Percentiles rank a stretch among this genome's conserved stretches.
Evolutionary conservation across 2,113 vertebrate genomes (phyloP).

Genomic region (Cyprinodon brontotheroides): DNA sequence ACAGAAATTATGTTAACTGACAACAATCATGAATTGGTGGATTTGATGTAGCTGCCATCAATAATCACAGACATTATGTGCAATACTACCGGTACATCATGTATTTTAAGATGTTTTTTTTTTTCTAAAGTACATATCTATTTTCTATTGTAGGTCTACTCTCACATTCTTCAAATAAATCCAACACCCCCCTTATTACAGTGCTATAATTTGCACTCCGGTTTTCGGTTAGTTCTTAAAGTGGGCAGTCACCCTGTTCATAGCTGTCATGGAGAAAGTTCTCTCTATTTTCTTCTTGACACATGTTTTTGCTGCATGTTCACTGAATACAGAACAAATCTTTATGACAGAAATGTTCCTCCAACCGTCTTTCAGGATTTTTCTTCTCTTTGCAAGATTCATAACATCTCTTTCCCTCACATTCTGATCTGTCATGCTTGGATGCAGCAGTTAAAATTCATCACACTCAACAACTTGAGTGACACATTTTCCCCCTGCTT

Average conservation of each 20-base stretch:
- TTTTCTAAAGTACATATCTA: background rate
- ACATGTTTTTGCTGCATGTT: background rate
- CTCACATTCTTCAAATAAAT: background rate
- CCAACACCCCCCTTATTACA: no score
- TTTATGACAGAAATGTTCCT: slow-evolving; percentile 9
- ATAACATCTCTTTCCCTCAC: slow-evolving; percentile 27
- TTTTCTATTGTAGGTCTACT: background rate
- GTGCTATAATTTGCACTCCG: background rate
- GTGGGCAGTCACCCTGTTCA: background rate
- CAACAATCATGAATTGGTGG: no score
- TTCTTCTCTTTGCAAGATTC: slow-evolving; percentile 1
- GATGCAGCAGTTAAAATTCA: slow-evolving; percentile 28
- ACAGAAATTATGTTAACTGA: no score
- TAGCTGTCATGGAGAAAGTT: slow-evolving; percentile 19
- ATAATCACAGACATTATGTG: no score
- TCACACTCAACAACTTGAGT: slow-evolving; percentile 34
- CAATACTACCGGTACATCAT: no score
- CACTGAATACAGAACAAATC: slow-evolving; percentile 12
- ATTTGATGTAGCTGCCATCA: no score
- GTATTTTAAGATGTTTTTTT: no score
- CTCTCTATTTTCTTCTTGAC: slow-evolving; percentile 19
- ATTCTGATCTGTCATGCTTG: slow-evolving; percentile 26
- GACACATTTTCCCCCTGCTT: slow-evolving; percentile 30
- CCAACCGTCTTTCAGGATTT: slow-evolving; percentile 10
- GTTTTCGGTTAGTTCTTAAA: background rate